These are phyloP conservation scores for Dasysyrphus albostriatus DNA, from an alignment of 2,888 invertebrate genomes.

Conservation along the genomic window DNA sequence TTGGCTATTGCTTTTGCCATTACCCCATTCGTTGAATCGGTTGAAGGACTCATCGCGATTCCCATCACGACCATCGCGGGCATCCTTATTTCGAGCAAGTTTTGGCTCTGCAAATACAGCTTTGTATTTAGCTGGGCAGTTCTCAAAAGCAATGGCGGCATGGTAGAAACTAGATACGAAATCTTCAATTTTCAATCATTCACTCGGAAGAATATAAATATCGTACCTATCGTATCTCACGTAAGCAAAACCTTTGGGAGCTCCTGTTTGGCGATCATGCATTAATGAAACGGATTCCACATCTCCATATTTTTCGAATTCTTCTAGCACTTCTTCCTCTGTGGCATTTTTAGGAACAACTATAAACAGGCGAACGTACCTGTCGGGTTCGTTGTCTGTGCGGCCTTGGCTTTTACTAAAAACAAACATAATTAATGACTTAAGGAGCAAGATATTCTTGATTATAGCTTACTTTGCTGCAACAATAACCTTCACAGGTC, in stretches of 20 bases:
- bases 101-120: conserved; percentile 96
- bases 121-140: conserved; percentile 92
- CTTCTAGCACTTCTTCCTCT: conserved; percentile 89
- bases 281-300: conserved; percentile 90
- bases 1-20: conserved; percentile 11
- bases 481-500: conserved; percentile 94
- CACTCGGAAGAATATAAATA: background rate
- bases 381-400: conserved; percentile 91
- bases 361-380: conserved; percentile 92
- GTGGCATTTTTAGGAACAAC: conserved; percentile 90
- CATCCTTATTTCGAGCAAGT: conserved; percentile 82
- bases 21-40: conserved; percentile 69
- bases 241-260: conserved; percentile 94
- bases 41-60: conserved; percentile 69
- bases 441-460: background rate
- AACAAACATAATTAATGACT: background rate
- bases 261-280: conserved; percentile 90
- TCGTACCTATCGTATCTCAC: conserved; percentile 88
- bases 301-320: conserved; percentile 93
- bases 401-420: conserved; percentile 89
- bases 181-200: background rate
- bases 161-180: conserved; percentile 87
- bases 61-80: conserved; percentile 81
- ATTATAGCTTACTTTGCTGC: conserved; percentile 88
- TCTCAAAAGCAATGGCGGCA: conserved; percentile 94